phyloP scores from a whole-genome alignment of 2,113 vertebrate genomes.

The Phyllopteryx taeniolatus region DNA sequence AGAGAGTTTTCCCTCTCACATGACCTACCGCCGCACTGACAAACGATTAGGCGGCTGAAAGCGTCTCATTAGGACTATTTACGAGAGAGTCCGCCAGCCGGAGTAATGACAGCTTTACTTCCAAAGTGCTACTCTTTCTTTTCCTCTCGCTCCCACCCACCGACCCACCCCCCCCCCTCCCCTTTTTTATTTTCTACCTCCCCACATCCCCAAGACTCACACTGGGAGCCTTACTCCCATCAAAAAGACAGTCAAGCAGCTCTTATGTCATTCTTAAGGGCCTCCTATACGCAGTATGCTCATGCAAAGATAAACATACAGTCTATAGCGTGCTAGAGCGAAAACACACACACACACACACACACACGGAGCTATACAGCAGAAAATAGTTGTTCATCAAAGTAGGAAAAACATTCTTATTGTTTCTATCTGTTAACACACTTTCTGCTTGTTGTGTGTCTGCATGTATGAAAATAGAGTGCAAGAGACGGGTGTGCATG shows the following conservation, averaged over 20 bases:
- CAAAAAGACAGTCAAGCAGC: background rate
- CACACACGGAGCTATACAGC: background rate
- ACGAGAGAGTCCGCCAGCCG: conserved; percentile 68
- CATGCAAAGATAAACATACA: background rate
- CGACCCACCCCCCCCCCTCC: background rate
- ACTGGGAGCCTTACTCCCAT: background rate
- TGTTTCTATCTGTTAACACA: background rate
- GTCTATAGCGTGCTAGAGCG: background rate
- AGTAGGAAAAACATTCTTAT: background rate
- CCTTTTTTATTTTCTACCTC: background rate
- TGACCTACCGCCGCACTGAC: conserved; percentile 57
- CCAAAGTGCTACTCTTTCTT: conserved; percentile 61
- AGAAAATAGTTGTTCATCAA: background rate
- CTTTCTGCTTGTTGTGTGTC: background rate
- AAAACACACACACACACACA: background rate
- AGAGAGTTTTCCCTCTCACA: conserved; percentile 52
- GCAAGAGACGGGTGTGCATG: too few species aligned
- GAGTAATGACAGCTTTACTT: conserved; percentile 72
- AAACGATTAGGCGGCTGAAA: conserved; percentile 76
- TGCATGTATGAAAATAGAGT: background rate
- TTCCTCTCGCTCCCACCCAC: conserved; percentile 11
- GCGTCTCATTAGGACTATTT: conserved; percentile 76
- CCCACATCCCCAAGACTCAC: conserved; percentile 5
- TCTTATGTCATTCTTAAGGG: background rate
- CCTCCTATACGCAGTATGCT: background rate